phyloP scores from a whole-genome alignment of 2,113 vertebrate genomes.

The Dicerorhinus sumatrensis region DNA sequence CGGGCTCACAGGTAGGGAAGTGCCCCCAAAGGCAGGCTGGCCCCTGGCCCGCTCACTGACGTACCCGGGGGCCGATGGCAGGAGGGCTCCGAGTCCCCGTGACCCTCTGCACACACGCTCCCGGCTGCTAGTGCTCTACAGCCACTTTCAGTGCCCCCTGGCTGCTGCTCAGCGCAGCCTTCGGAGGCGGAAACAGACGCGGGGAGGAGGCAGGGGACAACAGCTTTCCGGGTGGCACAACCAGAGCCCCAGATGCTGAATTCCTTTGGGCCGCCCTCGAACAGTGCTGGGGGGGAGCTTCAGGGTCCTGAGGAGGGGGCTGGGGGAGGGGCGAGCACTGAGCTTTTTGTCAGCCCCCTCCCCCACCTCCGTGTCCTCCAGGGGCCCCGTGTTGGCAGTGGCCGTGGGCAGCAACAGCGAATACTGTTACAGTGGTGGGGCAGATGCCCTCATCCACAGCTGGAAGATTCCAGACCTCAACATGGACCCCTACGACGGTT shows the following conservation, averaged over 20 bases:
- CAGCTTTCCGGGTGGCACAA: rapidly evolving
- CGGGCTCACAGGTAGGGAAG: slow-evolving; percentile 92
- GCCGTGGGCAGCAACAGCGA: slow-evolving; percentile 90
- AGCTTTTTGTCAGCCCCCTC: neutral
- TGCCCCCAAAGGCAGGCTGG: rapidly evolving
- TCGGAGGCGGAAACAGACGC: rapidly evolving
- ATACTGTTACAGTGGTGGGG: slow-evolving; percentile 92
- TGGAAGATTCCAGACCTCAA: slow-evolving; percentile 95
- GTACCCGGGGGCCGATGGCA: rapidly evolving
- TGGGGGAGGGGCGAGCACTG: neutral
- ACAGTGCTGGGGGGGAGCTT: neutral
- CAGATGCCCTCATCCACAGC: slow-evolving; percentile 90
- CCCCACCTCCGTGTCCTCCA: slow-evolving; percentile 44
- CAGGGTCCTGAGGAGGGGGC: rapidly evolving
- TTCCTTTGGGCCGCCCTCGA: neutral
- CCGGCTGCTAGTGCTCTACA: neutral
- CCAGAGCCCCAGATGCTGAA: neutral
- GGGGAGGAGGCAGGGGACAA: neutral
- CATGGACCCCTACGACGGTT: slow-evolving; percentile 95
- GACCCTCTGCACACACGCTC: neutral
- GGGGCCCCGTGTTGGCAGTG: slow-evolving; percentile 92
- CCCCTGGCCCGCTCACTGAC: rapidly evolving
- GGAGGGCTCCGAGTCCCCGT: neutral
- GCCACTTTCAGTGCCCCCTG: neutral
- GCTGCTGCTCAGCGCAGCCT: neutral